Evolutionary conservation across 2,888 invertebrate species (phyloP).

Genomic region (Suillia variegata): DNA sequence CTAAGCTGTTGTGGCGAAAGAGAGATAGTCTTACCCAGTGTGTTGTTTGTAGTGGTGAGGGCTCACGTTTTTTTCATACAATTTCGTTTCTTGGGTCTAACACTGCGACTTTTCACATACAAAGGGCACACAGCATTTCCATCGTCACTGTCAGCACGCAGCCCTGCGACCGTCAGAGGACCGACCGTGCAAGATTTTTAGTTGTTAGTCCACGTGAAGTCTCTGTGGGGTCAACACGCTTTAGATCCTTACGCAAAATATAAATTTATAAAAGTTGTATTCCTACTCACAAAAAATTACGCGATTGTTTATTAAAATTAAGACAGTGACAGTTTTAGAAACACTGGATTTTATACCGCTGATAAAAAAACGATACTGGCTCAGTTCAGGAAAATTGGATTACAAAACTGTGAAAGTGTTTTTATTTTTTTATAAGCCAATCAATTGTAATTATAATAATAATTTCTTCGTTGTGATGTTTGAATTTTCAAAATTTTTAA

Average conservation of each 20-base stretch:
- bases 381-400: slow-evolving; percentile 45
- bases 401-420: slow-evolving; percentile 32
- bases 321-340: slow-evolving; percentile 2
- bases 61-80: slow-evolving; percentile 28
- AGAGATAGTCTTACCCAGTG: slow-evolving; percentile 17
- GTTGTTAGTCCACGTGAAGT: slow-evolving; percentile 59
- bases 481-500: slow-evolving; percentile 26
- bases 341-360: too few species aligned
- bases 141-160: slow-evolving; percentile 30
- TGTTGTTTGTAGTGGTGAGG: slow-evolving; percentile 23
- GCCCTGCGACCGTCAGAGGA: slow-evolving; percentile 44
- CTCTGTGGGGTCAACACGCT: slow-evolving; percentile 58
- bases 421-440: neutral
- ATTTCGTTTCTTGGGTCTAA: neutral
- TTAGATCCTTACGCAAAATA: slow-evolving; percentile 9
- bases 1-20: slow-evolving; percentile 5
- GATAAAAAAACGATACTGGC: neutral
- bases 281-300: too few species aligned
- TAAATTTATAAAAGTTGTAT: neutral
- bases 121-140: slow-evolving; percentile 20
- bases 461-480: slow-evolving; percentile 19
- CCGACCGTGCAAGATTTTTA: slow-evolving; percentile 40
- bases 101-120: slow-evolving; percentile 19
- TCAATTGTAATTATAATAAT: too few species aligned
- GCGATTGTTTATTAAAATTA: too few species aligned